Base-by-base conservation (phyloP, 2,888 invertebrate species). In the Lysandra coridon region DNA sequence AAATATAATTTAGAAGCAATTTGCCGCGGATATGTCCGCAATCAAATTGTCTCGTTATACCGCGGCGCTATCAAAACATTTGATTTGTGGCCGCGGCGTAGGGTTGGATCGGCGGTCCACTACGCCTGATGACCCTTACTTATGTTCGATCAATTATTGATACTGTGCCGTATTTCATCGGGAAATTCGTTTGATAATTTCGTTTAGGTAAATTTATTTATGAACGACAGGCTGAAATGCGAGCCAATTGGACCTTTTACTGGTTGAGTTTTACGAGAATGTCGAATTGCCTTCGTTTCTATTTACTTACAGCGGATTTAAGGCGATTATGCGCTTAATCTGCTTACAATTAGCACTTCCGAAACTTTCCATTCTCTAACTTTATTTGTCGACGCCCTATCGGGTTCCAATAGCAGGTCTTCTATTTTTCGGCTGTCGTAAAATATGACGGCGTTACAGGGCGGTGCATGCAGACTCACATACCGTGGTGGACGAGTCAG, bases 11-110 rank as follows among this genome's bases (percentile, higher is more conserved):
- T 94, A 93, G 92, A 92, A 94, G 94, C 94, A 94, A 94, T 94
- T 94, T 94, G 90, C 90, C 91, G 91, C 88, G 92, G 92, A 94
- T 94, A 93, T 93, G 94, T 93, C 93, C 93, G 94, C 93, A 94
- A 94, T 94, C 94, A 94, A 94, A 94, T 94, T 94, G 94, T 94
- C 94, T 94, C 94, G 94, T 94, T 94, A 93, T 93, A 91, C 92
- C 90, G 87, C 87, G 91, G 91, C 89, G 93, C 93, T 94, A 94
- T 94, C 93, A 94, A 93, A 94, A 94, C 94, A 94, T 94, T 94
- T 94, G 94, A 94, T 94, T 94, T 94, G 94, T 94, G 93, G 93
- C 88, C 82, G 83, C 83, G 80, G 85, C 86, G 87, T 88, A 88
- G 90, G 90, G 90, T 88, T 88, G 88, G 85, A 83, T 86, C 89